phyloP scores from a whole-genome alignment of 2,113 vertebrate species.

The Chamaetylas fuelleborni region DNA sequence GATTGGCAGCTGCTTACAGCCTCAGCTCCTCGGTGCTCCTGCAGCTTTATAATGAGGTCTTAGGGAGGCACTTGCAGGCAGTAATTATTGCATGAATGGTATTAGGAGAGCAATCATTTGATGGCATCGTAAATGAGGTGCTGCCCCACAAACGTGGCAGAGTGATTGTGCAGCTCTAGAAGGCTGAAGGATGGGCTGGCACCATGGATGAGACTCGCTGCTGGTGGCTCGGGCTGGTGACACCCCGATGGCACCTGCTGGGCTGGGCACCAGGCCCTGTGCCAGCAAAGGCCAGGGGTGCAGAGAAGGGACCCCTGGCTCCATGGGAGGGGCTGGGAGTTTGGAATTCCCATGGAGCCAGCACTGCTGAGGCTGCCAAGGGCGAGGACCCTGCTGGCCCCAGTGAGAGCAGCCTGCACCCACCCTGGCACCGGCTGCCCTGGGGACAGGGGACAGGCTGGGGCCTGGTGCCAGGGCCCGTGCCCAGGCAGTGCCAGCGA shows the following conservation, averaged over 20 bases:
- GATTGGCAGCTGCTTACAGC: background rate
- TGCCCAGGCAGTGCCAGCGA: background rate
- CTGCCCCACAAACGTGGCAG: constrained; percentile 2
- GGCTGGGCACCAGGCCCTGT: background rate
- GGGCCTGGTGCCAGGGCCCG: background rate
- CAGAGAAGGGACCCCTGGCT: background rate
- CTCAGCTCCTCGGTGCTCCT: background rate
- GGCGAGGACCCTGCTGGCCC: accelerated
- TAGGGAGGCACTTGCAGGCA: background rate
- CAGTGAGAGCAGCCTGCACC: accelerated
- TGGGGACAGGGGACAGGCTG: background rate
- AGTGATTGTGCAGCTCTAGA: background rate
- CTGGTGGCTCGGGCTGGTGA: background rate
- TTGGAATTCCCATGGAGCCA: background rate
- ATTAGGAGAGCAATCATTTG: constrained; percentile 17
- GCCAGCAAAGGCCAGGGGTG: background rate
- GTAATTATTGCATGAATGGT: background rate
- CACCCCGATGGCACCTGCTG: accelerated
- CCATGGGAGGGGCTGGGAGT: background rate
- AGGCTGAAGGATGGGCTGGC: background rate
- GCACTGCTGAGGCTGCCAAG: background rate
- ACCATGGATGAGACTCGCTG: background rate
- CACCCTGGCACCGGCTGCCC: background rate
- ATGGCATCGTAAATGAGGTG: background rate
- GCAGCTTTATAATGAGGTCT: background rate